Base-by-base conservation (phyloP, 1,140 invertebrate genomes). In the Lucilia sericata region DNA sequence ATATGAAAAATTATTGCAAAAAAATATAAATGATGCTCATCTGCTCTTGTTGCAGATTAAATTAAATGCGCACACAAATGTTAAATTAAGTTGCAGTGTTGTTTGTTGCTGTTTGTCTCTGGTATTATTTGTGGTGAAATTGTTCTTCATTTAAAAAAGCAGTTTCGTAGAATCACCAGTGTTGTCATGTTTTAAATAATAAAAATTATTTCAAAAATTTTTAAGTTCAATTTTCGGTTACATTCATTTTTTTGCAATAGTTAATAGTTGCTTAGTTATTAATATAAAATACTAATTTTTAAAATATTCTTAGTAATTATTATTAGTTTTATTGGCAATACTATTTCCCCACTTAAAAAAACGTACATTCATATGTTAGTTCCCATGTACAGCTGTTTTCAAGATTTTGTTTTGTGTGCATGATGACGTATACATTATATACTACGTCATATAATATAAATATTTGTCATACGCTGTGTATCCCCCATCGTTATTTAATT, bases 41-140 rank as follows among this genome's bases (percentile, higher is more conserved):
- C n/a, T 30, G 25, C 25, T 42, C 7, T 5, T n/a, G n/a, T 12
- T 60, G 55, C 14, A 17, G 14, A 60, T n/a, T 60, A n/a, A n/a
- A 60, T 60, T 60, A 60, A 60, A 60, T 60, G 55, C 55, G 55
- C 55, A 60, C 55, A 60, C 55, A 60, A 17, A n/a, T n/a, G 55
- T 60, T 60, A 17, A 60, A 17, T 60, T 17, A 12, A 60, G 55
- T 60, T 60, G 55, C 14, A 14, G 55, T 60, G 13, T 60, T 60
- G 13, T 17, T n/a, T 60, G 36, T 36, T 42, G 25, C 25, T 42
- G 42, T 42, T 42, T 42, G 42, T 42, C 7, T 42, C 25, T 42
- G 42, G 55, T 7, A 17, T 60, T 60, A 60, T n/a, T 60, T 60
- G 55, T 60, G 55, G 55, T 60, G 55, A 60, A 60, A 60, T 60